Base-by-base conservation (phyloP, 2,888 invertebrate genomes). In the Nephrotoma guestfalica region DNA sequence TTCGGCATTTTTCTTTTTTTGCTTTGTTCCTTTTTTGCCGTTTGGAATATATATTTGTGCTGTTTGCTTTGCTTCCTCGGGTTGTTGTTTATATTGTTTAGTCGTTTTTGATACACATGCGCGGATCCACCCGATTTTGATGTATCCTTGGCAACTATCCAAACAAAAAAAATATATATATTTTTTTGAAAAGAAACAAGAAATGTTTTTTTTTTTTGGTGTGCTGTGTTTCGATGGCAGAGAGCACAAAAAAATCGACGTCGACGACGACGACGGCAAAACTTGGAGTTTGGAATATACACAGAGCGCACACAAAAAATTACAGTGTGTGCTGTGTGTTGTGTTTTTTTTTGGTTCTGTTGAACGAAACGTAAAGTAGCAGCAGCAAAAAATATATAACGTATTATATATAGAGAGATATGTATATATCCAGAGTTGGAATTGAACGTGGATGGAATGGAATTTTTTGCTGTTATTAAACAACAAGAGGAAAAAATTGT, bases 71-170 rank as follows among this genome's bases (percentile, higher is more conserved):
- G 11, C 41, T 84, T 84, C 41, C 42, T 86, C 86, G 86, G 85
- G 18, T 87, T 71, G 43, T 85, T 71, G 13, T 42, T n/a, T 47
- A 51, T 83, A 40, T 47, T 13, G 84, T 41, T 86, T 86, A 86
- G 86, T 86, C 86, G 87, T 85, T 71, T 71, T 71, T 71, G 71
- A 87, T 86, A 86, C 86, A 85, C 87, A 87, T 87, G 87, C 87
- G 87, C 87, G 87, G 86, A 85, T 86, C 86, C 86, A 86, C 86
- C 87, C 87, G 86, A 86, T 83, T 86, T 86, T 86, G 86, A 87
- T 86, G 86, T 87, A 86, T 87, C 87, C 87, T 87, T 87, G 87
- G 87, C 86, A 87, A 87, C 87, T 86, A 87, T 87, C 86, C 87
- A 86, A 87, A 86, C 86, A 85, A 87, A 86, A 86, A 83, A 86